phyloP scores from a whole-genome alignment of 2,113 vertebrate genomes.

The Scophthalmus maximus region DNA sequence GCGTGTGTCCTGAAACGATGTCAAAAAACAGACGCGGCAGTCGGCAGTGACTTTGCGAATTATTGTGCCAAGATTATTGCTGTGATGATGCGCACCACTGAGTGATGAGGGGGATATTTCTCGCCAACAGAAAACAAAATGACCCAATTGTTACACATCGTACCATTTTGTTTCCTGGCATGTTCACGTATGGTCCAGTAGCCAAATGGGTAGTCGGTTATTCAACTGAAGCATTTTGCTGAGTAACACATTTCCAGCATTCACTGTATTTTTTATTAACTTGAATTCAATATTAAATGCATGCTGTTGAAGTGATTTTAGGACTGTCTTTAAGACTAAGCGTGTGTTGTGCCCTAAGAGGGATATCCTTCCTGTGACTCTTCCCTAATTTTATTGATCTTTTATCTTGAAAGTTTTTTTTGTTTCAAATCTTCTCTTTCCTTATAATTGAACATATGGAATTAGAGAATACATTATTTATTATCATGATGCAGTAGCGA shows the following conservation, averaged over 20 bases:
- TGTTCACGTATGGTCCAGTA: constrained; percentile 2
- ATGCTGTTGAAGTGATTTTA: too few relatives aligned
- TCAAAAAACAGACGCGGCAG: constrained; percentile 4
- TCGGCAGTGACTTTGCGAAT: background rate
- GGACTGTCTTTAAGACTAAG: too few relatives aligned
- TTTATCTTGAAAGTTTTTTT: too few relatives aligned
- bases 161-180: constrained; percentile 33
- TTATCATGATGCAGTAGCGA: too few relatives aligned
- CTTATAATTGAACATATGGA: too few relatives aligned
- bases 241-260: constrained; percentile 2
- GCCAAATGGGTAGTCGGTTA: constrained; percentile 21
- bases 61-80: constrained; percentile 4
- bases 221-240: background rate
- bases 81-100: constrained; percentile 10
- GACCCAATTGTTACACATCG: constrained; percentile 34
- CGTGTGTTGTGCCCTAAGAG: too few relatives aligned
- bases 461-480: too few relatives aligned
- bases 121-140: constrained; percentile 38
- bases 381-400: too few relatives aligned
- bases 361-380: too few relatives aligned
- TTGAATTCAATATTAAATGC: too few relatives aligned
- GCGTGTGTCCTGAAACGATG: background rate
- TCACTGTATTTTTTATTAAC: constrained; percentile 7
- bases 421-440: too few relatives aligned
- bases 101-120: constrained; percentile 1